Evolutionary conservation across 2,888 invertebrate genomes (phyloP), one percentile per base, ranked within the genome.

Genomic region (Tenthredo scrophulariae): DNA sequence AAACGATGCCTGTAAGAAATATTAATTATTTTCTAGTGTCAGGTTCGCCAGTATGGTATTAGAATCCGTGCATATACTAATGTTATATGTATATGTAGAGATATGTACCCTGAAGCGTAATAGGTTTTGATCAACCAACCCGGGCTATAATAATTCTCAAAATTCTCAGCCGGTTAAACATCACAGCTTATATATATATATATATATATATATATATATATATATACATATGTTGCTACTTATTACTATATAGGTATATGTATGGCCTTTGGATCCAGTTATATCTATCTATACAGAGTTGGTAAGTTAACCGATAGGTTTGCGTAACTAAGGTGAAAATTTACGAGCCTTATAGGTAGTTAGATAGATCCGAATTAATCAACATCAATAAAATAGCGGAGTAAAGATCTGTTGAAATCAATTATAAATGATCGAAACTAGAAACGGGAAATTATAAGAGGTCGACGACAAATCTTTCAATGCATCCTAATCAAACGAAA

Each of bases 131-230:
- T 77, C 58, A n/a, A 26, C 58, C 50, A 33, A 22, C 26, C 15
- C 4, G 62, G 79, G 58, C 37, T 58, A 58, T 80, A 62, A 80
- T 80, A 80, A 80, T 80, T 80, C 79, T 58, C n/a, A 80, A 80
- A 80, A 80, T 62, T 80, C 54, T 29, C 26, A 29, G 15, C 15
- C 74, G 74, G 74, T 43, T 74, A n/a, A 74, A 46, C 22, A 43
- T 74, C 15, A 5, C 4, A 33, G 29, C 5, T 67, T 26, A 26
- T 13, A 33, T 5, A 29, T 1, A 26, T 33, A 37, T 37, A 37
- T 37, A 33, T 33, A 33, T 33, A 37, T 37, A 37, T 37, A 37
- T 37, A 37, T 37, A 37, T 7, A 37, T 37, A 26, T 65, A 26
- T 65, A 65, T 2, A 13, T 65, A n/a, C n/a, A n/a, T n/a, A n/a